Evolutionary conservation across 2,888 invertebrate genomes (phyloP).

Genomic region (Strigamia transsilvanica): DNA sequence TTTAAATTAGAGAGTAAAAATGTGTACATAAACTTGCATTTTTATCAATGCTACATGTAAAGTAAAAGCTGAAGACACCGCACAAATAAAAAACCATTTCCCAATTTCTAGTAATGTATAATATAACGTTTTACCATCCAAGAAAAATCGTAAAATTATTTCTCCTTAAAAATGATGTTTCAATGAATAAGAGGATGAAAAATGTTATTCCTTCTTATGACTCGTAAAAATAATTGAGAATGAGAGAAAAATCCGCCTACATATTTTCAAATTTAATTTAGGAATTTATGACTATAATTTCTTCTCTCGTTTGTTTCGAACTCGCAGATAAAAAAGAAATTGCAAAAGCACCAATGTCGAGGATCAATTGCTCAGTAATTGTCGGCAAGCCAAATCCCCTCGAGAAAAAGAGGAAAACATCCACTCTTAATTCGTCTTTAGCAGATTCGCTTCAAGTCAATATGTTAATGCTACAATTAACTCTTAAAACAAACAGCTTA

Average conservation of each 20-base stretch:
- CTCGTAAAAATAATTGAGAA: slow-evolving; percentile 21
- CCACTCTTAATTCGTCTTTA: slow-evolving; percentile 48
- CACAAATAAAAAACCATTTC: background rate
- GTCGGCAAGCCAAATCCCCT: slow-evolving; percentile 46
- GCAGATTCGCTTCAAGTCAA: slow-evolving; percentile 35
- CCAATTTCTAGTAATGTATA: background rate
- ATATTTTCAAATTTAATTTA: slow-evolving; percentile 50
- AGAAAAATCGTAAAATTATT: slow-evolving; percentile 1
- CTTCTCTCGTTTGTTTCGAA: slow-evolving; percentile 9
- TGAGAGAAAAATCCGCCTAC: slow-evolving; percentile 30
- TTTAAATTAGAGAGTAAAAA: too few relatives aligned
- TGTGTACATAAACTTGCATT: too few relatives aligned
- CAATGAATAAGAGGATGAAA: background rate
- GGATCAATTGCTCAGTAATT: slow-evolving; percentile 50
- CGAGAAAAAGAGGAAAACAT: slow-evolving; percentile 28
- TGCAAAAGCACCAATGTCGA: slow-evolving; percentile 6
- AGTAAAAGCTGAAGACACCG: background rate
- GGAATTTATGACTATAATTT: slow-evolving; percentile 45
- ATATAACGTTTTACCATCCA: background rate
- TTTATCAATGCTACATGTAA: too few relatives aligned
- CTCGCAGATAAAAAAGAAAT: background rate
- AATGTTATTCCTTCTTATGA: slow-evolving; percentile 14
- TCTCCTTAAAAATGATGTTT: slow-evolving; percentile 9
- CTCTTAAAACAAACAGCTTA: slow-evolving; percentile 4
- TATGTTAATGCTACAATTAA: slow-evolving; percentile 31